Evolutionary conservation across 2,113 vertebrate species (phyloP), one percentile per base, ranked within the genome.

Genomic region (Ptychochromis oligacanthus): DNA sequence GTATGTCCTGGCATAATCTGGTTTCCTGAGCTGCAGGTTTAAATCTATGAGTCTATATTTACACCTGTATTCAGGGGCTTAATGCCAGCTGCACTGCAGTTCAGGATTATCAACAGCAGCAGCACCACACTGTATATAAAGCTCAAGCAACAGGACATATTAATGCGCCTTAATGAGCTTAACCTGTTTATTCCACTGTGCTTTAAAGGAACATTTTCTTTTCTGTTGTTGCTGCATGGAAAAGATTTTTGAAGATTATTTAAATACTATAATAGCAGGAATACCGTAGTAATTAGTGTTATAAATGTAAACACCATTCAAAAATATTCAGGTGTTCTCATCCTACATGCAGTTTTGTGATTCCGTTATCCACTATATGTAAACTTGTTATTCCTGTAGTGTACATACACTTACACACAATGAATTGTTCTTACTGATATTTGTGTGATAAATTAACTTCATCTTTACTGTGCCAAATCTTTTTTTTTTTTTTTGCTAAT

Each of bases 101-200:
- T 82, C 17, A 65, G 91, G 93, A 94, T 94, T 93, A 94, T 13
- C 78, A 79, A 59, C 85, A 82, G 34, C 77, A 83, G 81, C 64
- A 61, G 31, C 34, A 34, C 14, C 56, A 36, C 9, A 10, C 31
- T 82, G 75, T 77, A 56, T n/a, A 64, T 72, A 62, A 72, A 82
- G 78, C 88, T 91, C 36, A 58, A 61, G 77, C 80, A 84, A 79
- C 76, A 82, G 79, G 81, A 81, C 82, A 87, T 79, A 85, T 88
- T 87, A 86, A 90, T 77, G 34, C 56, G 38, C 24, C 52, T 84
- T 90, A 89, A 94, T 87, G 79, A 89, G 91, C 78, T 93, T 94
- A 93, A 86, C 77, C 36, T 87, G 81, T 82, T 88, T 87, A 83
- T 82, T 85, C 72, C 54, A 80, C 18, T 43, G 6, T 62, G 28